phyloP scores from a whole-genome alignment of 2,888 invertebrate species.

The Philereme transversata region DNA sequence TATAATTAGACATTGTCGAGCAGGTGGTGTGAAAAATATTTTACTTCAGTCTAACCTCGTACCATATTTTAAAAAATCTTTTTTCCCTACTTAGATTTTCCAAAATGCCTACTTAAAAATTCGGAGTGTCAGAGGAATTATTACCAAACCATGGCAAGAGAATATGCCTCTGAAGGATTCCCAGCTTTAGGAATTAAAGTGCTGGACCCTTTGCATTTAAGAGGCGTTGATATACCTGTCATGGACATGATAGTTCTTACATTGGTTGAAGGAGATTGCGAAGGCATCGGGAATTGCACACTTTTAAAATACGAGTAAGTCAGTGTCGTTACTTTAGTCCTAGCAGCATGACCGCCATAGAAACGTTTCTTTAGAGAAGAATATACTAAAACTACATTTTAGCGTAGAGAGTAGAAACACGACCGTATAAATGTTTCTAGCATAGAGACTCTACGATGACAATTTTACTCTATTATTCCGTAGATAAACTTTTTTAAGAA shows the following conservation, averaged over 20 bases:
- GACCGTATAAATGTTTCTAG: too few relatives aligned
- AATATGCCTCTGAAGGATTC: conserved; percentile 7
- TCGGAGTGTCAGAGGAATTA: conserved; percentile 21
- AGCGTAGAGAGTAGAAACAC: too few relatives aligned
- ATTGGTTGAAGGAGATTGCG: conserved; percentile 23
- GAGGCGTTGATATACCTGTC: conserved; percentile 10
- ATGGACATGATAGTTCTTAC: conserved; percentile 17
- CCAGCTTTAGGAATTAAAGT: conserved; percentile 18
- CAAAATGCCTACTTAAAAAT: conserved; percentile 25
- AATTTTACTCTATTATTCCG: too few relatives aligned
- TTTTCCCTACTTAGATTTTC: not conserved
- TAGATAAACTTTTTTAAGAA: too few relatives aligned
- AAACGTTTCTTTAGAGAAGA: too few relatives aligned
- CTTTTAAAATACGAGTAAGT: conserved; percentile 30
- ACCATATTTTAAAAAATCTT: not conserved
- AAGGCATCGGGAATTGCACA: conserved; percentile 30
- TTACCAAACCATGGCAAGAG: conserved; percentile 14
- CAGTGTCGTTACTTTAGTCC: not conserved
- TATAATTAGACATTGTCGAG: too few relatives aligned
- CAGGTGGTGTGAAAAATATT: too few relatives aligned
- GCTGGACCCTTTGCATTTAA: conserved; percentile 25
- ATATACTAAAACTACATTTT: too few relatives aligned
- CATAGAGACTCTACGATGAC: too few relatives aligned
- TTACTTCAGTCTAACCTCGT: too few relatives aligned
- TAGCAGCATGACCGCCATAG: too few relatives aligned